These are phyloP conservation scores for Apis florea DNA, from an alignment of 1,140 invertebrate genomes.

Conservation along the genomic window DNA sequence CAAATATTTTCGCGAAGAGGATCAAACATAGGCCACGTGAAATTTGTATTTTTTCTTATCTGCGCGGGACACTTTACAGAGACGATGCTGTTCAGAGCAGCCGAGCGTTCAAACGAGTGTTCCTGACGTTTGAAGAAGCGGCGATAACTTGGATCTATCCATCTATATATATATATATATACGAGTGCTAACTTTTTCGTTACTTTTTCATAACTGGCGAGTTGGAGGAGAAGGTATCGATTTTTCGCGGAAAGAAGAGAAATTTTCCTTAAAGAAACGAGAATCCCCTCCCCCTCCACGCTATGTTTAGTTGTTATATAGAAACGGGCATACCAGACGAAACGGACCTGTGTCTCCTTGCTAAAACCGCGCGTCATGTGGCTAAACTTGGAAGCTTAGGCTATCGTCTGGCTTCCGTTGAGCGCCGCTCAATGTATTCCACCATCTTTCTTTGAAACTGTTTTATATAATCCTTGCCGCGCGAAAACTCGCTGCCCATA, in stretches of 20 bases:
- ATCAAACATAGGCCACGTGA: no score
- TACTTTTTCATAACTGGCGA: background rate
- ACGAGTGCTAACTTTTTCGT: background rate
- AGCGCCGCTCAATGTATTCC: background rate
- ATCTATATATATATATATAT: no score
- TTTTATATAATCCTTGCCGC: conserved; percentile 31
- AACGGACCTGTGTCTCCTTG: conserved; percentile 28
- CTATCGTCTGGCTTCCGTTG: conserved; percentile 31
- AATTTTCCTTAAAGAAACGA: conserved; percentile 29
- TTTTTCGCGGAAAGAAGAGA: no score
- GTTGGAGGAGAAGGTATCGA: no score
- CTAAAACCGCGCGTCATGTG: conserved; percentile 42
- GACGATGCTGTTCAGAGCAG: no score
- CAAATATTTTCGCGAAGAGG: no score
- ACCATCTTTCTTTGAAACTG: background rate
- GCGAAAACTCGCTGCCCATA: background rate
- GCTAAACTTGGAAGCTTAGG: conserved; percentile 54
- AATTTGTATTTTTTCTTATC: no score
- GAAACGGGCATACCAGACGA: conserved; percentile 28
- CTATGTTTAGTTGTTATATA: conserved; percentile 46
- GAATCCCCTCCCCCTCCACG: conserved; percentile 1
- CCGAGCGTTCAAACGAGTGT: background rate
- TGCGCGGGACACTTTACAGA: no score
- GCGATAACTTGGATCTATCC: background rate
- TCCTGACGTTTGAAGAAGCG: background rate